Evolutionary conservation across 2,113 vertebrate species (phyloP).

Genomic region (Origma solitaria): DNA sequence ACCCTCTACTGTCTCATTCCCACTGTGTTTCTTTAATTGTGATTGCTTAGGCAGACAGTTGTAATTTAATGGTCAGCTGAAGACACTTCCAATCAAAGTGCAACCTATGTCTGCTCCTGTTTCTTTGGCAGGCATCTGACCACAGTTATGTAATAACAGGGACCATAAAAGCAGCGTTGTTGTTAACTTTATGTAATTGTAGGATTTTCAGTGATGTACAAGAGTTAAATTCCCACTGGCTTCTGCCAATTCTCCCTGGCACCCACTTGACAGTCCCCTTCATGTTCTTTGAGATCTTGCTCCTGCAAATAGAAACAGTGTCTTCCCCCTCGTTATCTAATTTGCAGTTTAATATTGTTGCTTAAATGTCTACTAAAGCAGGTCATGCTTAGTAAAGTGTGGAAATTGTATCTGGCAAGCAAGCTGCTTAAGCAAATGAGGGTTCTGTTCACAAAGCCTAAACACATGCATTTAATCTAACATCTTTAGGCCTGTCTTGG

Average conservation of each 20-base stretch:
- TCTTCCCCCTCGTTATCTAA: slow-evolving; percentile 4
- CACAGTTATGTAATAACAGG: background rate
- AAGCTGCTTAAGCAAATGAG: slow-evolving; percentile 50
- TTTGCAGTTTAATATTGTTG: slow-evolving; percentile 28
- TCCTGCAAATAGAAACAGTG: slow-evolving; percentile 19
- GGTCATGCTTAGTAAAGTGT: slow-evolving; percentile 55
- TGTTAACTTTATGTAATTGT: slow-evolving; percentile 26
- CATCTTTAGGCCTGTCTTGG: background rate
- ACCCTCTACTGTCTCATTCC: background rate
- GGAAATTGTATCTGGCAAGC: slow-evolving; percentile 47
- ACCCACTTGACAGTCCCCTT: background rate
- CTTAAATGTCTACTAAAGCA: slow-evolving; percentile 28
- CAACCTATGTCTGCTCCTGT: background rate
- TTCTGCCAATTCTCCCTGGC: slow-evolving; percentile 8
- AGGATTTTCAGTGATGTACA: background rate
- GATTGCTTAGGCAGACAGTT: background rate
- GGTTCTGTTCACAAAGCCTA: background rate
- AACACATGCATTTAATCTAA: background rate
- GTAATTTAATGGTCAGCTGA: background rate
- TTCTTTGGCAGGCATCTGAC: slow-evolving; percentile 13
- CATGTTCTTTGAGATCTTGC: background rate
- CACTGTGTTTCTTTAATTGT: background rate
- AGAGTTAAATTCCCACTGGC: background rate
- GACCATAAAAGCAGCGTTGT: background rate
- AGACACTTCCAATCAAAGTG: background rate